Conservation (phyloP, 2,113 vertebrate species). For the Ophiodon elongatus region DNA sequence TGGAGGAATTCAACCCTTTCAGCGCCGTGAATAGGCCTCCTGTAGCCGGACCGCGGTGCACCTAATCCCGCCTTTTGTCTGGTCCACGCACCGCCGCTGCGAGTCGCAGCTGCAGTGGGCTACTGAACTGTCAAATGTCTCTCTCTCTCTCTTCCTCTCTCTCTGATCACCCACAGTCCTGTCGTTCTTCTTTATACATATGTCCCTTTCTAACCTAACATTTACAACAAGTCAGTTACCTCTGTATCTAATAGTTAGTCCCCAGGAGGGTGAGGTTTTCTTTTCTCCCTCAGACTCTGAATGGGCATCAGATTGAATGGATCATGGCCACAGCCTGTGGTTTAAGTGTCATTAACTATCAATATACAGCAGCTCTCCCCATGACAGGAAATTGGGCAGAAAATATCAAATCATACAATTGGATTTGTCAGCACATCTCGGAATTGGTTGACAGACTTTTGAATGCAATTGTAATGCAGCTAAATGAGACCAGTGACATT, state of each 20-base stretch:
- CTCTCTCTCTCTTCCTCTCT: slow-evolving; percentile 19
- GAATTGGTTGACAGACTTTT: background rate
- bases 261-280: background rate
- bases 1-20: slow-evolving; percentile 57
- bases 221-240: background rate
- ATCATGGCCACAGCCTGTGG: slow-evolving; percentile 16
- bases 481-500: background rate
- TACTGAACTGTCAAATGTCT: slow-evolving; percentile 36
- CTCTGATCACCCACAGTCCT: slow-evolving; percentile 11
- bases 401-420: background rate
- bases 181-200: slow-evolving; percentile 2
- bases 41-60: slow-evolving; percentile 48
- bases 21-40: slow-evolving; percentile 38
- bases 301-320: slow-evolving; percentile 13
- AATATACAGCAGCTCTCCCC: background rate
- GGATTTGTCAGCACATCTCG: background rate
- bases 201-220: background rate
- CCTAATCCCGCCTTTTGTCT: slow-evolving; percentile 70
- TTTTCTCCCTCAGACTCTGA: background rate
- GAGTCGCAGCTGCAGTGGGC: slow-evolving; percentile 21
- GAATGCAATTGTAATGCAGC: background rate
- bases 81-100: slow-evolving; percentile 36
- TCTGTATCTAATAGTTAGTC: background rate
- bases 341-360: slow-evolving; percentile 38
- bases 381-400: slow-evolving; percentile 5